phyloP scores from a whole-genome alignment of 35 echinoderm and acorn worm species.

The Hemicentrotus pulcherrimus region DNA sequence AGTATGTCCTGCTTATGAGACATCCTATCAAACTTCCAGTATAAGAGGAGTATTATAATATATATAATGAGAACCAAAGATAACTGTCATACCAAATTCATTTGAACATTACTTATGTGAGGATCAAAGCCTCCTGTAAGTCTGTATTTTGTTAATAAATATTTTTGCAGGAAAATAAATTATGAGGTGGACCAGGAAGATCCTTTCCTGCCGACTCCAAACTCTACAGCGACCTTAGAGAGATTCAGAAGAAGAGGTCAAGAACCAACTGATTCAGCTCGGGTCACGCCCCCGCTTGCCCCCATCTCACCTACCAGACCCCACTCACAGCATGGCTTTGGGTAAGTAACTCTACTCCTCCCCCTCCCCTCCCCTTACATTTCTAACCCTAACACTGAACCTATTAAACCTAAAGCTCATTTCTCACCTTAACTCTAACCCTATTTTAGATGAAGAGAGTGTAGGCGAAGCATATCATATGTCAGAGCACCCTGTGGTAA shows the following conservation, averaged over 20 bases:
- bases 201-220: conserved; percentile 63
- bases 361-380: no score
- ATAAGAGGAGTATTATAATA: no score
- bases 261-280: not conserved
- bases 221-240: conserved; percentile 56
- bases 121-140: not conserved
- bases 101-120: not conserved
- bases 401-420: no score
- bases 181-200: conserved; percentile 72
- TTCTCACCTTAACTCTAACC: no score
- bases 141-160: not conserved
- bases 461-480: no score
- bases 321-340: conserved; percentile 48
- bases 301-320: conserved; percentile 48
- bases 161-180: conserved; percentile 49
- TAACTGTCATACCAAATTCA: no score
- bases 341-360: not conserved
- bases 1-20: no score
- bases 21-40: no score
- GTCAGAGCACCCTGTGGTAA: no score
- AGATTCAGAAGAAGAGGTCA: conserved; percentile 53
- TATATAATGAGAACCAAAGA: no score
- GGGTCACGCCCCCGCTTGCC: not conserved
- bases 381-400: no score
- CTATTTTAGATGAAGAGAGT: no score